Evolutionary conservation across 2,797 vertebrate genomes (phyloP).

Genomic region (Rhincodon typus): DNA sequence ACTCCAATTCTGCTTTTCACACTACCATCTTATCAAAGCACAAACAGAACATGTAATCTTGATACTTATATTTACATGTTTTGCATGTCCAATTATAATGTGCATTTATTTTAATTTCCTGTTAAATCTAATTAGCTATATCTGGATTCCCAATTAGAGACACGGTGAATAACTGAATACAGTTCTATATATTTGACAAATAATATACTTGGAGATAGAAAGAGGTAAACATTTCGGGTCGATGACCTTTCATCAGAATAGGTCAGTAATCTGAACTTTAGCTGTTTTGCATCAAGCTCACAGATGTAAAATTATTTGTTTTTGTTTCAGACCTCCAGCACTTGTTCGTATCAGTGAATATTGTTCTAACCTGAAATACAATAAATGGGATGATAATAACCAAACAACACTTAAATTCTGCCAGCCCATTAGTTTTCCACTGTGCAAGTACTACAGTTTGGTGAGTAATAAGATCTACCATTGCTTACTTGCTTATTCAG

Average conservation of each 20-base stretch:
- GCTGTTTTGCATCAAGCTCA: not conserved
- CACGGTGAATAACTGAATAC: not conserved
- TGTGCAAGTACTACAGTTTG: not conserved
- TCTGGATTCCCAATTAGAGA: not conserved
- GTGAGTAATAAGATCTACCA: not conserved
- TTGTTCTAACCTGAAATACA: not conserved
- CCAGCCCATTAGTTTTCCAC: not conserved
- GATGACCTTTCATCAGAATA: not conserved
- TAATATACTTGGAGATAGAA: not conserved
- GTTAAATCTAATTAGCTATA: not conserved
- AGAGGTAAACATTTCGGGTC: not conserved
- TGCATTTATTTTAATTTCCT: not conserved
- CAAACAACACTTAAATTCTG: not conserved
- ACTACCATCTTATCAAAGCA: not conserved
- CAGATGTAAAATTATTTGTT: not conserved
- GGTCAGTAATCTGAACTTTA: too few species aligned
- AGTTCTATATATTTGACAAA: not conserved
- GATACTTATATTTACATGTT: not conserved
- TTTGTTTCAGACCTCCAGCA: not conserved
- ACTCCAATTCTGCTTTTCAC: not conserved
- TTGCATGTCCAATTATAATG: not conserved
- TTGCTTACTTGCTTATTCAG: conserved; percentile 80
- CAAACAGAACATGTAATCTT: not conserved
- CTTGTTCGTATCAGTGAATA: not conserved
- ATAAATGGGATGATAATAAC: not conserved